Conservation (phyloP, 2,797 vertebrate genomes). For the Cuculus canorus region DNA sequence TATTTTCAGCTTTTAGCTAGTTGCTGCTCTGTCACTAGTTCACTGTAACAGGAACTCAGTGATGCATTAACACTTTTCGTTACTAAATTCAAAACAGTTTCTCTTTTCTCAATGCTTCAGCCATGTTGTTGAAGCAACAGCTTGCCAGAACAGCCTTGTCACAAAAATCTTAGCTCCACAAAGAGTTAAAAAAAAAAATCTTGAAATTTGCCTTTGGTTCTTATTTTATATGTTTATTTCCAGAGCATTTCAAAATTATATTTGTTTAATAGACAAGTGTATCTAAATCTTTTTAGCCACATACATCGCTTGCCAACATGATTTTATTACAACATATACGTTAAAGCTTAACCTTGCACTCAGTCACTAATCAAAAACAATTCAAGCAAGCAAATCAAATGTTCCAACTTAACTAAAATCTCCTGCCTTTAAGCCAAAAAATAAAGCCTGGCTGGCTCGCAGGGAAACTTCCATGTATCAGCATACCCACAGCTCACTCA, state of each 20-base stretch:
- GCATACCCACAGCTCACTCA: background rate
- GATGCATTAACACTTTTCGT: background rate
- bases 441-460: background rate
- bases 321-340: slow-evolving; percentile 22
- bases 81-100: slow-evolving; percentile 37
- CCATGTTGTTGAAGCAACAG: background rate
- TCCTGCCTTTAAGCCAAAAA: slow-evolving; percentile 30
- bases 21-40: background rate
- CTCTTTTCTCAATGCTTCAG: background rate
- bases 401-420: slow-evolving; percentile 33
- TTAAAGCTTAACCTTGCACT: slow-evolving; percentile 59
- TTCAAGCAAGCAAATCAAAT: slow-evolving; percentile 19
- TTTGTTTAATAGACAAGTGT: slow-evolving; percentile 17
- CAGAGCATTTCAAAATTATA: slow-evolving; percentile 7
- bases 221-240: slow-evolving; percentile 20
- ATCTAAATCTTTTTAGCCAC: slow-evolving; percentile 31
- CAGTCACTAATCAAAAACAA: slow-evolving; percentile 50
- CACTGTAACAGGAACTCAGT: background rate
- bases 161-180: background rate
- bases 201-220: background rate
- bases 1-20: slow-evolving; percentile 3
- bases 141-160: background rate
- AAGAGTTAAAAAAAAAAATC: background rate
- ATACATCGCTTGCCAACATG: slow-evolving; percentile 32
- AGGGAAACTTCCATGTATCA: background rate